Evolutionary conservation across 2,797 vertebrate genomes (phyloP), one percentile per base, ranked within the genome.

Genomic region (Sebastolobus altivelis): DNA sequence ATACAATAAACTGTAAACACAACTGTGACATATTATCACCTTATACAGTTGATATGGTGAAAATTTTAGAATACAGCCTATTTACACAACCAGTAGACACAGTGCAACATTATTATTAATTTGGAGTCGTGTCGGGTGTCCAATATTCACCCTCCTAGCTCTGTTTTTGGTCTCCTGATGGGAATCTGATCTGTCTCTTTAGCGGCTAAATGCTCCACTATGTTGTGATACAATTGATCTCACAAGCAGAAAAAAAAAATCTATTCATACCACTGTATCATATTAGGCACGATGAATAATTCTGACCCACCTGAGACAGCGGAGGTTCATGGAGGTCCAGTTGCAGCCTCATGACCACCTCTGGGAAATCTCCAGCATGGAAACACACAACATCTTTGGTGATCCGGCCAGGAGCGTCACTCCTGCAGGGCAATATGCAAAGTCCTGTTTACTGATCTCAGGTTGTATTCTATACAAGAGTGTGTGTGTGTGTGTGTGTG

Each of bases 311-410:
- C 97, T 98, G 97, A 79, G 97, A 98, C 83, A 98, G 95, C 0
- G 97, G 97, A 75, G 97, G 97, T 88, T 98, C 97, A 25, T 98
- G 97, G 91, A 98, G 96, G 91, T 98, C 97, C 92, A 98, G 94
- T 77, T 98, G 97, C 92, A 98, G 95, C 90, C 97, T 96, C 89
- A 98, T 97, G 92, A 98, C 97, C 86, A 98, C 97, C 90, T 98
- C 97, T 90, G 97, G 94, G 90, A 98, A 98, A 91, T 98, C 97
- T 91, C 96, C 97, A 77, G 97, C 97, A 77, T 98, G 97, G 94
- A 98, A 98, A 95, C 97, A 98, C 93, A 98, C 97, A 40, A 98
- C 97, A 84, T 98, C 97, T 98, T 98, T 98, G 97, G 97, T 98
- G 97, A 98, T 97, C 89, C 97, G 92, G 3, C 82, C 83, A 38